A percentile compares a stretch with the other conserved stretches of the same genome.
These are phyloP conservation scores for Centroberyx gerrardi DNA, from an alignment of 2,797 vertebrate species.

Conservation along the genomic window DNA sequence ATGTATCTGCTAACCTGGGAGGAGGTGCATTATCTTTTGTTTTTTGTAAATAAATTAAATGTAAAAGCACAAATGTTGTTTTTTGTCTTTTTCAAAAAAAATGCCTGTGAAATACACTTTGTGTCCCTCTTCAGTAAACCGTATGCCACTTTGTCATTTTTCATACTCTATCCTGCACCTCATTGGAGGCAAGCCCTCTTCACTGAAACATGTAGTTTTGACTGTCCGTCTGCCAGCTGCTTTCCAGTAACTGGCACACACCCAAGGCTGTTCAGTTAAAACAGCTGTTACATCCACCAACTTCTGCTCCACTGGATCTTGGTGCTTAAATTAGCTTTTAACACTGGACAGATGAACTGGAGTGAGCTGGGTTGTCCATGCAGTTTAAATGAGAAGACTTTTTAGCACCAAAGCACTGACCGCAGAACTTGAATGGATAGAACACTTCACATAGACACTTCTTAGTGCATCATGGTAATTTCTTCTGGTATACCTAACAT, in stretches of 20 bases:
- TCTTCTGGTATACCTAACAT: too few species aligned
- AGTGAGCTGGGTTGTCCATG: slow-evolving; percentile 14
- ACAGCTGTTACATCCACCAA: slow-evolving; percentile 50
- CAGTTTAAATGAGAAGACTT: background rate
- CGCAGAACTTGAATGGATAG: too few species aligned
- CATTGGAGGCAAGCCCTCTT: slow-evolving; percentile 1
- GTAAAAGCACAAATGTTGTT: slow-evolving; percentile 32
- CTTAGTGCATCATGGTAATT: too few species aligned
- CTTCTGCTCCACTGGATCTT: slow-evolving; percentile 23
- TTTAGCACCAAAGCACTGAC: background rate
- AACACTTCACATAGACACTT: too few species aligned
- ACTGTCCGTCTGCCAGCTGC: slow-evolving; percentile 29
- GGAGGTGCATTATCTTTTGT: slow-evolving; percentile 14
- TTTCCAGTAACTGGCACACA: slow-evolving; percentile 30
- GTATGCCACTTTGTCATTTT: background rate
- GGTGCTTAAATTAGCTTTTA: slow-evolving; percentile 20
- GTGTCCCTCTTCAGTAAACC: too few species aligned
- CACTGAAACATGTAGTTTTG: slow-evolving; percentile 28
- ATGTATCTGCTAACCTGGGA: slow-evolving; percentile 85
- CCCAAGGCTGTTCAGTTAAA: slow-evolving; percentile 36
- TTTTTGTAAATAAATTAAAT: slow-evolving; percentile 89
- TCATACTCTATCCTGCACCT: background rate
- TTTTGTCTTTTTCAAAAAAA: background rate
- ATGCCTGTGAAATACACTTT: background rate
- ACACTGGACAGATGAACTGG: background rate